Percentiles rank a stretch among this genome's conserved stretches.
These are phyloP conservation scores for Pseudococcus viburni DNA, from an alignment of 2,888 invertebrate species.

Conservation along the genomic window DNA sequence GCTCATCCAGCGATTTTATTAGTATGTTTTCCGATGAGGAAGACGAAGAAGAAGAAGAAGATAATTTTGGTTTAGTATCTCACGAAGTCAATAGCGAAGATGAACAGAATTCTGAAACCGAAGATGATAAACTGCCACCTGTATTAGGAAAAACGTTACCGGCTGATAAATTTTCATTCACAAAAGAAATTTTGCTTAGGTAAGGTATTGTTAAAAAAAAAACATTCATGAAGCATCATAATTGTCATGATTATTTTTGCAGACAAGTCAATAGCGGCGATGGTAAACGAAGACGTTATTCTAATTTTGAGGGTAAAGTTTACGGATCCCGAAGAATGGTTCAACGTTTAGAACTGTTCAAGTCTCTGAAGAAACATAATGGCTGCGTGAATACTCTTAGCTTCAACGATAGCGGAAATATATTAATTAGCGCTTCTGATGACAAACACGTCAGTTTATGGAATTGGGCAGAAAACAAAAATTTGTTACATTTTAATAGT, in stretches of 20 bases:
- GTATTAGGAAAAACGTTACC: slow-evolving; percentile 60
- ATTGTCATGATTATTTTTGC: background rate
- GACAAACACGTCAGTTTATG: slow-evolving; percentile 89
- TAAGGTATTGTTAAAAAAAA: background rate
- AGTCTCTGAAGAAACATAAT: slow-evolving; percentile 82
- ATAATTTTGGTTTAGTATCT: slow-evolving; percentile 31
- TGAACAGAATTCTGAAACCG: slow-evolving; percentile 51
- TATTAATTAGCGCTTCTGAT: slow-evolving; percentile 92
- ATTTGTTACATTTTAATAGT: slow-evolving; percentile 80
- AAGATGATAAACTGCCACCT: background rate
- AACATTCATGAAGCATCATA: too few species aligned
- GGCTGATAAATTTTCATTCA: slow-evolving; percentile 41
- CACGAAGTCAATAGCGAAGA: slow-evolving; percentile 14
- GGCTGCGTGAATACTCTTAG: slow-evolving; percentile 95
- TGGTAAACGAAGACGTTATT: slow-evolving; percentile 75
- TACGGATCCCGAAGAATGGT: slow-evolving; percentile 87
- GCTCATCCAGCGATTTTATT: slow-evolving; percentile 10
- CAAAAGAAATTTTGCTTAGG: slow-evolving; percentile 41
- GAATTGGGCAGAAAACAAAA: slow-evolving; percentile 87
- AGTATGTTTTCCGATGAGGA: background rate
- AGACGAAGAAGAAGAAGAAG: slow-evolving; percentile 26
- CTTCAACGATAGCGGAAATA: slow-evolving; percentile 85
- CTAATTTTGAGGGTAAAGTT: slow-evolving; percentile 75
- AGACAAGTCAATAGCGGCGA: slow-evolving; percentile 72
- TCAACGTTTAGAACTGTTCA: slow-evolving; percentile 84